phyloP scores from a whole-genome alignment of 2,888 invertebrate genomes.

The Quadroppia sp. region DNA sequence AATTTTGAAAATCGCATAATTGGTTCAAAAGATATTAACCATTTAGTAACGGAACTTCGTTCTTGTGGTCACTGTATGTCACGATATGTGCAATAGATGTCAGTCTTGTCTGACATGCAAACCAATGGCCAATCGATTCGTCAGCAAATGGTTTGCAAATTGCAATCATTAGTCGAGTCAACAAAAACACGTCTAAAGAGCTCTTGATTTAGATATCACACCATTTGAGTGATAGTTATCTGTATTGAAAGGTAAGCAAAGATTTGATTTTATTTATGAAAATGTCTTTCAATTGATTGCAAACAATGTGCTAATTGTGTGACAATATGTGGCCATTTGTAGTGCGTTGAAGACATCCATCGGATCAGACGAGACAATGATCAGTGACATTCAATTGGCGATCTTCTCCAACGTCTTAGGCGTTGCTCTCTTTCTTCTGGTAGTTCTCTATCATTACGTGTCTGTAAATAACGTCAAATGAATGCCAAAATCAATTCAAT shows the following conservation, averaged over 20 bases:
- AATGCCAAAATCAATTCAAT: background rate
- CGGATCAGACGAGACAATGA: slow-evolving; percentile 61
- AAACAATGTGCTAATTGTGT: background rate
- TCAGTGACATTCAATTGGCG: slow-evolving; percentile 92
- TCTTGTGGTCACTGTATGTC: too few relatives aligned
- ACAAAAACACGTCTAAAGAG: background rate
- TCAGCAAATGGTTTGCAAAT: background rate
- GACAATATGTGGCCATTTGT: background rate
- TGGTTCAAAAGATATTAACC: too few relatives aligned
- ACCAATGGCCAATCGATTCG: background rate
- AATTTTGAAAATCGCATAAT: too few relatives aligned
- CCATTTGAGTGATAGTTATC: background rate
- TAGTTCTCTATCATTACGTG: slow-evolving; percentile 95
- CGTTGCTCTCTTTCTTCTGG: slow-evolving; percentile 75
- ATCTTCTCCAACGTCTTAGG: slow-evolving; percentile 93
- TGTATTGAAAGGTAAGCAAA: background rate
- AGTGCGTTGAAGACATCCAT: background rate
- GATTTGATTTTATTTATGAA: background rate
- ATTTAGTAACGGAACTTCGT: too few relatives aligned
- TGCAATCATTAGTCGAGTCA: background rate
- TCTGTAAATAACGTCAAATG: slow-evolving; percentile 62
- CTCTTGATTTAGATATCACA: background rate
- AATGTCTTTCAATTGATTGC: background rate
- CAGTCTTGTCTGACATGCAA: background rate
- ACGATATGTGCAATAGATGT: background rate